Base-by-base conservation (phyloP, 1,140 invertebrate species). In the Apolygus lucorum region DNA sequence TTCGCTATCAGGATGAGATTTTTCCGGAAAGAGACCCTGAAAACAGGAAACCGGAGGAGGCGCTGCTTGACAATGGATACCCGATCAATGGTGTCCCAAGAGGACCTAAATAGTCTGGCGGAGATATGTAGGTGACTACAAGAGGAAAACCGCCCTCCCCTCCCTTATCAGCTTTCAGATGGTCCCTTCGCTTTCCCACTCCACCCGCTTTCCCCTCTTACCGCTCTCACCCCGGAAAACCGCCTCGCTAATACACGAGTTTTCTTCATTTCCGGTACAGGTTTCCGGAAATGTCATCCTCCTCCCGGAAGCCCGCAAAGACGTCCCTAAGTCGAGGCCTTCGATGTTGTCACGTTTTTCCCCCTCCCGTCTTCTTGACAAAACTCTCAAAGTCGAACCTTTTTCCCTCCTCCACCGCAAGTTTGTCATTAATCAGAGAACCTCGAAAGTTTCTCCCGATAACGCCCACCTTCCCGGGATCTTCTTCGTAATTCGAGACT, bases 1-100 rank as follows among this genome's bases (percentile, higher is more conserved):
- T 11, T 27, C 17, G 62, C 62, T 63, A 63, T 63, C 62, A 24
- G 62, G 62, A 63, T 63, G 62, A 63, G 62, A 63, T 63, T 63
- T 63, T 63, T 63, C 62, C 62, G 62, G 62, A 63, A 63, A 27
- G 27, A 25, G 62, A 22, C 22, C 22, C n/a, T 21, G 52, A 24
- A 54, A 63, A 63, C 62, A 27, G 34, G 34, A 42, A 42, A 42
- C 34, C 34, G 34, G 17, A 42, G 34, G 17, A 17, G 4, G 34
- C 17, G 17, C 21, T 27, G 21, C 17, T 63, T 63, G 62, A 63
- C 62, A 63, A 63, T 63, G 34, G 62, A 63, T 63, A 63, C 62
- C 62, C 62, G 62, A 63, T 63, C 62, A 63, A 63, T 63, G 62
- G 22, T 14, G 52, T n/a, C 25, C n/a, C 62, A n/a, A 17, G 17